Conservation (phyloP, 2,888 invertebrate species). For the Andrena chrysosceles region DNA sequence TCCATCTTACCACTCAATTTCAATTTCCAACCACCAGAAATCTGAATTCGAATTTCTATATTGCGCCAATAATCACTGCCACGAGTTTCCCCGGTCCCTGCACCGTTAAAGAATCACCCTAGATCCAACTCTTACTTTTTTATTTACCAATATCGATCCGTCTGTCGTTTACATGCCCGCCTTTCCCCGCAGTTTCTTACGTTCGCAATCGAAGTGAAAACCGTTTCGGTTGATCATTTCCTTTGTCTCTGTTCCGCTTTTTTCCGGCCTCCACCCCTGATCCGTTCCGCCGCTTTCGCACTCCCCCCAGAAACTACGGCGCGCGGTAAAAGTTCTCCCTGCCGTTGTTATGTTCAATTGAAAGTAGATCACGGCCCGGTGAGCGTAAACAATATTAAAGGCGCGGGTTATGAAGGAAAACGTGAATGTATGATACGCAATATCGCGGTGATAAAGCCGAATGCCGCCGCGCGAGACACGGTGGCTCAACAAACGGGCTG, state of each 20-base stretch:
- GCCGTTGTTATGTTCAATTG: slow-evolving; percentile 31
- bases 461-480: background rate
- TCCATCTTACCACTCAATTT: no score
- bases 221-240: slow-evolving; percentile 26
- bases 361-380: slow-evolving; percentile 30
- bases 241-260: slow-evolving; percentile 11
- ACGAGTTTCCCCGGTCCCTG: background rate
- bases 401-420: slow-evolving; percentile 33
- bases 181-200: background rate
- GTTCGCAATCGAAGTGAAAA: slow-evolving; percentile 9
- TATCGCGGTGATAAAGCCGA: slow-evolving; percentile 34
- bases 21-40: no score
- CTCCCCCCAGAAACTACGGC: background rate
- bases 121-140: background rate
- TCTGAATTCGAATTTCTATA: no score
- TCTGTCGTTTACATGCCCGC: background rate
- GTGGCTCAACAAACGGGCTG: background rate
- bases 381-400: slow-evolving; percentile 54
- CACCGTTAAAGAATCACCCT: background rate
- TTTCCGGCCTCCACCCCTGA: background rate
- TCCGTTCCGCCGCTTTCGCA: background rate
- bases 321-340: slow-evolving; percentile 11
- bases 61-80: background rate
- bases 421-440: slow-evolving; percentile 57
- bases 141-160: slow-evolving; percentile 11